Evolutionary conservation across 2,888 invertebrate genomes (phyloP).

Genomic region (Eugnorisma glareosa): DNA sequence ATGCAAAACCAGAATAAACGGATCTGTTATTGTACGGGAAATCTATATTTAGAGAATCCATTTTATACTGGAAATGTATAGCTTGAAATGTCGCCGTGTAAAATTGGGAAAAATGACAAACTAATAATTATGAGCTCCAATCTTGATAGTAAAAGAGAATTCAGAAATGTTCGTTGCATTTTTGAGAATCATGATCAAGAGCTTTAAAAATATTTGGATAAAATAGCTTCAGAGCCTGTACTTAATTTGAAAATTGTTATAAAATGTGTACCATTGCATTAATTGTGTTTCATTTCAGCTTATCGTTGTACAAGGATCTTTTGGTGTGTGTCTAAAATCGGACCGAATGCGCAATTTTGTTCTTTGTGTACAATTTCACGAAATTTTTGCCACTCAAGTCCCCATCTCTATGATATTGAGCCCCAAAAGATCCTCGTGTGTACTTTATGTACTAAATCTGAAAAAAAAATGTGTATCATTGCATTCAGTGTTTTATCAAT

Average conservation of each 20-base stretch:
- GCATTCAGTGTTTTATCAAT: conserved; percentile 14
- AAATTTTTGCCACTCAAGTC: not conserved
- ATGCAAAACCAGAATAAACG: no score
- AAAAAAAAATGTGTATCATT: not conserved
- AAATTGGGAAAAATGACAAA: not conserved
- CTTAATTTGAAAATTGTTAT: not conserved
- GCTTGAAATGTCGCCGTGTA: no score
- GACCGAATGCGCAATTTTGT: not conserved
- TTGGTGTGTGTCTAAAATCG: not conserved
- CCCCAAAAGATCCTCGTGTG: not conserved
- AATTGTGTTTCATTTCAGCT: not conserved
- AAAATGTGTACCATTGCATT: not conserved
- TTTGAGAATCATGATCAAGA: not conserved
- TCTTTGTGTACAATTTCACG: not conserved
- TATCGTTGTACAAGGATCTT: not conserved
- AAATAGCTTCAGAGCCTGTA: no score
- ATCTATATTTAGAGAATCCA: no score
- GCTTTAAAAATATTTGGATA: not conserved
- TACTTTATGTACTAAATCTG: not conserved
- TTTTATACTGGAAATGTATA: no score
- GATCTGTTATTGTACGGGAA: no score
- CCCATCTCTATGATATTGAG: not conserved
- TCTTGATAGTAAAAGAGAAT: not conserved
- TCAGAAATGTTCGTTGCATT: no score
- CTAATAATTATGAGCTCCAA: not conserved